Evolutionary conservation across 2,113 vertebrate species (phyloP), one percentile per base, ranked within the genome.

Genomic region (Rhynchopsitta pachyrhyncha): DNA sequence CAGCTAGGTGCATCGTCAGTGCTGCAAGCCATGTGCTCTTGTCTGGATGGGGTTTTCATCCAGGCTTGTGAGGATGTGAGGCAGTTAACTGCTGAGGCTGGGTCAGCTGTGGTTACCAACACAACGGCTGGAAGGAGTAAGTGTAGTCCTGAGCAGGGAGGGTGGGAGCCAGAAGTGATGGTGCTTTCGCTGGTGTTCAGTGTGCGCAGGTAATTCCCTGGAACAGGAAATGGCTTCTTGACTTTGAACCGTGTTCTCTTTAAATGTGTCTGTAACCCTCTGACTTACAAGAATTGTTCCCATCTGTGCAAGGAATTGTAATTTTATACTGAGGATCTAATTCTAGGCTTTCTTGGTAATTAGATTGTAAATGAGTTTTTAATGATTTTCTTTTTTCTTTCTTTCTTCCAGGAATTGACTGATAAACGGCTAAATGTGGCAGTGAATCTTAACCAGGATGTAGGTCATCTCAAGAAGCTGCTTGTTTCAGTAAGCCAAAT

Each of bases 401-500:
- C 52, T 52, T 25, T 86, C 42, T 97, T 96, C 89, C 94, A 99
- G 99, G 99, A 98, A 78, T 97, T 98, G 94, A 98, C 98, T 50
- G 98, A 99, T 93, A 99, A 99, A 86, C 99, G 97, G 98, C 98
- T 92, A 97, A 97, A 97, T 17, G 80, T 98, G 97, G 98, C 92
- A 23, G 93, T 98, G 93, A 99, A 98, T 95, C 98, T 99, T 76
- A 98, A 98, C 96, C 99, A 99, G 96, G 99, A 98, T 22, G 97
- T 99, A 90, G 98, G 92, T 64, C 99, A 99, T 76, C 98, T 99
- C 93, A 99, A 99, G 97, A 99, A 99, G 96, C 97, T 99, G 97
- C 98, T 99, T 7, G 97, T 98, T 92, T 98, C 98, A 22, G 97
- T 99, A 90, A 99, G 98, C 97, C 98, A 97, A 93, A 98, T 99